Percentiles rank a stretch among this genome's conserved stretches.
Evolutionary conservation across 2,113 vertebrate species (phyloP).

Genomic region (Pyrgilauda ruficollis): DNA sequence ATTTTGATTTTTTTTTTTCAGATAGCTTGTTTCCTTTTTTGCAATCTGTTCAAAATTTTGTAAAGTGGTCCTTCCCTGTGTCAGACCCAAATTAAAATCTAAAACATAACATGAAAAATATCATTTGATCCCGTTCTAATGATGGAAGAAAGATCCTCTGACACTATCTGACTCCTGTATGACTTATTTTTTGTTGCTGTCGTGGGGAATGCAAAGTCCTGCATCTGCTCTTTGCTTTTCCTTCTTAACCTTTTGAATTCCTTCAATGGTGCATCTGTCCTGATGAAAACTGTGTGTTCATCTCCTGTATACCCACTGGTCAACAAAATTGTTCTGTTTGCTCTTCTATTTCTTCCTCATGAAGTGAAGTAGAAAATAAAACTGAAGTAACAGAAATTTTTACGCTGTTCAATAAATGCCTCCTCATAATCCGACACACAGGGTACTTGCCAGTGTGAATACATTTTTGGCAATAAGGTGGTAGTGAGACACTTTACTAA

Average conservation of each 20-base stretch:
- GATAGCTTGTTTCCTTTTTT: not conserved
- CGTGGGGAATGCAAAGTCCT: not conserved
- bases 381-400: not conserved
- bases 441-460: not conserved
- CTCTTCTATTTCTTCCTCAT: not conserved
- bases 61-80: fast-evolving
- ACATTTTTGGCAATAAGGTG: not conserved
- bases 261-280: not conserved
- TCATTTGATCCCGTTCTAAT: not conserved
- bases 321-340: not conserved
- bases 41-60: not conserved
- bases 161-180: not conserved
- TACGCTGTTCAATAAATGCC: not conserved
- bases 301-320: not conserved
- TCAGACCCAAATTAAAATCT: not conserved
- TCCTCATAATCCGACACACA: not conserved
- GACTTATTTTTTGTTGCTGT: not conserved
- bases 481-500: not conserved
- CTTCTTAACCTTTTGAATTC: not conserved
- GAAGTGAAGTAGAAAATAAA: not conserved
- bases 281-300: not conserved
- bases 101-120: not conserved
- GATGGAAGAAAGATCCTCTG: not conserved
- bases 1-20: not conserved
- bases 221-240: not conserved